Percentiles rank a stretch among this genome's conserved stretches.
phyloP scores from a whole-genome alignment of 2,888 invertebrate species.

The Colletes collaris region DNA sequence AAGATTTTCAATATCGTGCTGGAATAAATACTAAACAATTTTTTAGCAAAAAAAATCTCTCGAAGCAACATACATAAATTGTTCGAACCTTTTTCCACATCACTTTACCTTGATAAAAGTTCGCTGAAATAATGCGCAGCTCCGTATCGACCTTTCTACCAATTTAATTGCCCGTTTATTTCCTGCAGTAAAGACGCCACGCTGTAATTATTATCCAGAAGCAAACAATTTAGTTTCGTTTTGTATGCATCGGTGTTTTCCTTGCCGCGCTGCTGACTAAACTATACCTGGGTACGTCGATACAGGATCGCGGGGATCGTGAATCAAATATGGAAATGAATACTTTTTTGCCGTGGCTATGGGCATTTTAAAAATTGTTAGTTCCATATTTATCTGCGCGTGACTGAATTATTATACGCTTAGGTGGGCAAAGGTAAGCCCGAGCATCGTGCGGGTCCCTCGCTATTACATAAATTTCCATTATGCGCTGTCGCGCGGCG shows the following conservation, averaged over 20 bases:
- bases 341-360: slow-evolving; percentile 1
- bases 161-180: too few species aligned
- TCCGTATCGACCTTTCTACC: too few species aligned
- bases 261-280: slow-evolving; percentile 4
- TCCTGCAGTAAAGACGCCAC: too few species aligned
- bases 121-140: too few species aligned
- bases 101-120: too few species aligned
- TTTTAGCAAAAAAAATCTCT: too few species aligned
- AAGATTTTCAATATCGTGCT: too few species aligned
- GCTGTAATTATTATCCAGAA: too few species aligned
- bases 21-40: too few species aligned
- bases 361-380: slow-evolving; percentile 34
- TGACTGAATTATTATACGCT: slow-evolving; percentile 42
- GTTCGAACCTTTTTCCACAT: too few species aligned
- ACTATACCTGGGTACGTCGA: background rate
- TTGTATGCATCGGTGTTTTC: background rate
- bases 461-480: slow-evolving; percentile 20
- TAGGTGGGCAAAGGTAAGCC: slow-evolving; percentile 21
- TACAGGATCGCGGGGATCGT: slow-evolving; percentile 15
- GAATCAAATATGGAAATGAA: slow-evolving; percentile 35
- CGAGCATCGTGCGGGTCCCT: background rate
- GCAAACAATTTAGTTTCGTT: too few species aligned
- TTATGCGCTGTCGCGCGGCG: slow-evolving; percentile 11
- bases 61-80: too few species aligned
- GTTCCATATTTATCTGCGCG: slow-evolving; percentile 21